Base-by-base conservation (phyloP, 2,113 vertebrate species). In the Cavia porcellus region DNA sequence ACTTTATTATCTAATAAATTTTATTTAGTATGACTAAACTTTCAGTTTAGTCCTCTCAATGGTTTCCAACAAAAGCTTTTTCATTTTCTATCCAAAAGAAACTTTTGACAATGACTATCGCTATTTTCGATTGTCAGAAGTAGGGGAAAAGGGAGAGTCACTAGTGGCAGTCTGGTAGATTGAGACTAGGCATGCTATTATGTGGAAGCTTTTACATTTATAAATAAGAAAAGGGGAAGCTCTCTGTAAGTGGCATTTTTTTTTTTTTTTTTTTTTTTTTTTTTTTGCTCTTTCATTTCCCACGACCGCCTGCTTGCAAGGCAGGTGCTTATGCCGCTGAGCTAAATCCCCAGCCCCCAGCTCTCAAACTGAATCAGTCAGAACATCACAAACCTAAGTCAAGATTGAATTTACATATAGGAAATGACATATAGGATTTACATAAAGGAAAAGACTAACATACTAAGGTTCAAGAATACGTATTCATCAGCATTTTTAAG, bases 1-100 rank as follows among this genome's bases (percentile, higher is more conserved):
- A n/a, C 13, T 89, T 62, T 95, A 55, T 32, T 88, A 20, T 92
- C 62, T 95, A 92, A 70, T 64, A 92, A 95, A 62, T 61, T 30
- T n/a, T 42, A 81, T 42, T 89, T 79, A 90, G 59, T 86, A 81
- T 84, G 61, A 42, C 9, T 45, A 81, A 92, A 66, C 8, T 80
- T 25, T 81, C 55, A 90, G 19, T 68, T 61, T 84, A 87, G 17
- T 42, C 55, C 20, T 95, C 25, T 70, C 59, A 83, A 38, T 85
- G 42, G 14, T 59, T 93, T 59, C 57, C 64, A 79, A 19, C 20
- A 82, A 52, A 25, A 92, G 15, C 8, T 59, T 68, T 50, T 82
- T 87, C 9, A 5, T 1, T 24, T n/a, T 30, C 22, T 25, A 7
- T 9, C 11, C 42, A 25, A 52, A 86, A 57, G 25, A 97, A 50